Evolutionary conservation across 2,113 vertebrate species (phyloP).

Genomic region (Pungitius pungitius): DNA sequence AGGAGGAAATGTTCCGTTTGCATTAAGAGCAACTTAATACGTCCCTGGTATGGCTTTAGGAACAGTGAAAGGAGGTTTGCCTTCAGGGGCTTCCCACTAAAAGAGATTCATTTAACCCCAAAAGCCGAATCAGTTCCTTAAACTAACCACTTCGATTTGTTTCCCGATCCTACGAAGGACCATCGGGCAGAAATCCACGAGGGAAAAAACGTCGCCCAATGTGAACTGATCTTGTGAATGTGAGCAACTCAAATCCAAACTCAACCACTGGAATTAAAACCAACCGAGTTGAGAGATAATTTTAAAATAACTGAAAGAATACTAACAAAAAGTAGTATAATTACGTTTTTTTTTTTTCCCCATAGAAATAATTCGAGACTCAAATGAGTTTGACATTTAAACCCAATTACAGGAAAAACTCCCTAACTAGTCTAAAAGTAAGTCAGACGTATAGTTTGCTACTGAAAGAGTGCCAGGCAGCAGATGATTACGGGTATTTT

Average conservation of each 20-base stretch:
- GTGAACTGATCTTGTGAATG: not conserved
- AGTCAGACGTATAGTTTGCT: not conserved
- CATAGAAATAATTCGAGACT: not conserved
- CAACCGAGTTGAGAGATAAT: not conserved
- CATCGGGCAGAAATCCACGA: not conserved
- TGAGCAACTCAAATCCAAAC: not conserved
- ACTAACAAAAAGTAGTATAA: not conserved
- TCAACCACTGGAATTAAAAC: not conserved
- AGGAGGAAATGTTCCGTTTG: not conserved
- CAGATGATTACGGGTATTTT: not conserved
- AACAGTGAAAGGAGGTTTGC: not conserved
- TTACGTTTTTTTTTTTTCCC: not conserved
- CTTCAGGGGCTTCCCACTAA: not conserved
- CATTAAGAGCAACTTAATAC: not conserved
- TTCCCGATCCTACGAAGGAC: not conserved
- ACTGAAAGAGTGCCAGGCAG: not conserved
- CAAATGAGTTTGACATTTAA: not conserved
- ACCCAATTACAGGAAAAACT: not conserved
- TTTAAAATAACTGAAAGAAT: not conserved
- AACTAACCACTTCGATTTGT: not conserved
- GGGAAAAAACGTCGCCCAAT: not conserved
- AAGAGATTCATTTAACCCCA: not conserved
- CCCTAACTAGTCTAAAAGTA: not conserved
- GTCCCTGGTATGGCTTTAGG: not conserved
- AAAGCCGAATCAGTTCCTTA: not conserved